phyloP scores from a whole-genome alignment of 2,797 vertebrate genomes.

The Psittacula derbiana region DNA sequence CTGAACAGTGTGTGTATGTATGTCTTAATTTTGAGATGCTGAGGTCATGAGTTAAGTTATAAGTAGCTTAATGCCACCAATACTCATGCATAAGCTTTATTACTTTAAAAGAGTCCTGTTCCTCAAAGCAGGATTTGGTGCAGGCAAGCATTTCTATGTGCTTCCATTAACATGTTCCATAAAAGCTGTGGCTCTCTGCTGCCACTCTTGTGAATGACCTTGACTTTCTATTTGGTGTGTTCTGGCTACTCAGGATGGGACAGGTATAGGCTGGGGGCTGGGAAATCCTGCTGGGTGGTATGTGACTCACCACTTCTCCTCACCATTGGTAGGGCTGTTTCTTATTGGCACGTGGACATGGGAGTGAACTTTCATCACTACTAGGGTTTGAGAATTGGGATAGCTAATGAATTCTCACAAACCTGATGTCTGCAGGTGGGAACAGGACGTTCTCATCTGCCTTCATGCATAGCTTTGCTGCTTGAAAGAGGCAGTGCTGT shows the following conservation, averaged over 20 bases:
- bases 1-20: neutral
- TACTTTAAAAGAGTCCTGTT: neutral
- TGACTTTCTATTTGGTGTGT: neutral
- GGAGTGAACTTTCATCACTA: neutral
- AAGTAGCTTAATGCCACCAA: neutral
- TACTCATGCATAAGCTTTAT: neutral
- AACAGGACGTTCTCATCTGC: neutral
- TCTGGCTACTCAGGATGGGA: fast-evolving
- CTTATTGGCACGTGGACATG: fast-evolving
- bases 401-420: neutral
- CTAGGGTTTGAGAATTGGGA: neutral
- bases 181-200: neutral
- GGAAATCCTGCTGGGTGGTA: neutral
- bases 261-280: neutral
- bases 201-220: neutral
- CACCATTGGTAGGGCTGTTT: neutral
- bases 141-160: neutral
- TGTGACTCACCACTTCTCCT: neutral
- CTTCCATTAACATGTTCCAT: neutral
- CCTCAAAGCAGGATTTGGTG: neutral
- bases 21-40: neutral
- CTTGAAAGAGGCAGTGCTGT: neutral
- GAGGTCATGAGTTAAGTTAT: neutral
- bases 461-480: neutral
- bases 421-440: neutral